Conservation (phyloP, 2,888 invertebrate genomes). For the Tetrapedia diversipes region DNA sequence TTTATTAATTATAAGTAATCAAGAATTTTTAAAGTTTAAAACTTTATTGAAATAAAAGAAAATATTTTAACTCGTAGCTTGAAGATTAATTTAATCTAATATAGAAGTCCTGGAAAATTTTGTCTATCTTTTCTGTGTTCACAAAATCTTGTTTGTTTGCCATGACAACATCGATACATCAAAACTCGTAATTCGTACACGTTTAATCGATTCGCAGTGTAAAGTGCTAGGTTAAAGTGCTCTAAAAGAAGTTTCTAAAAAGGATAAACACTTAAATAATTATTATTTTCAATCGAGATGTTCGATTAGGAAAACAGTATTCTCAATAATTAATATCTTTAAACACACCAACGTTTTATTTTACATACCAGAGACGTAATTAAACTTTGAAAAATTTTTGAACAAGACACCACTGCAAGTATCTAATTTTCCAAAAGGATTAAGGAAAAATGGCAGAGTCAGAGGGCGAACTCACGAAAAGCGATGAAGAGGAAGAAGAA, state of each 20-base stretch:
- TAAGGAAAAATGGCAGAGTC: conserved; percentile 18
- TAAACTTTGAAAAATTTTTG: background rate
- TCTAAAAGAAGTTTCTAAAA: no score
- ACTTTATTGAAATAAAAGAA: background rate
- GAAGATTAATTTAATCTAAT: no score
- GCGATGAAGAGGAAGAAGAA: background rate
- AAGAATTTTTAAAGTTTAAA: background rate
- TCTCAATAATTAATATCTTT: no score
- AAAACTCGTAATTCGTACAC: background rate
- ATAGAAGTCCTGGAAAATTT: no score
- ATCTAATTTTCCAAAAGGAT: background rate
- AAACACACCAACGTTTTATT: no score
- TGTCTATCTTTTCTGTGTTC: background rate
- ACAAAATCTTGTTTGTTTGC: conserved; percentile 38
- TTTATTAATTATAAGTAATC: no score
- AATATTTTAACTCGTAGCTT: no score
- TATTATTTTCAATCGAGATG: background rate
- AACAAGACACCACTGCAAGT: background rate
- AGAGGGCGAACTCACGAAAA: background rate
- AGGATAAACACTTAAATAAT: background rate
- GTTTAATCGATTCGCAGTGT: conserved; percentile 36
- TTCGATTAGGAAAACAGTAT: no score
- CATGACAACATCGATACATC: conserved; percentile 55
- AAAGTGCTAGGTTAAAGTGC: conserved; percentile 25
- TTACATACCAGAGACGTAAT: no score